Conservation (phyloP, 2,888 invertebrate species). For the Nasonia oneida region DNA sequence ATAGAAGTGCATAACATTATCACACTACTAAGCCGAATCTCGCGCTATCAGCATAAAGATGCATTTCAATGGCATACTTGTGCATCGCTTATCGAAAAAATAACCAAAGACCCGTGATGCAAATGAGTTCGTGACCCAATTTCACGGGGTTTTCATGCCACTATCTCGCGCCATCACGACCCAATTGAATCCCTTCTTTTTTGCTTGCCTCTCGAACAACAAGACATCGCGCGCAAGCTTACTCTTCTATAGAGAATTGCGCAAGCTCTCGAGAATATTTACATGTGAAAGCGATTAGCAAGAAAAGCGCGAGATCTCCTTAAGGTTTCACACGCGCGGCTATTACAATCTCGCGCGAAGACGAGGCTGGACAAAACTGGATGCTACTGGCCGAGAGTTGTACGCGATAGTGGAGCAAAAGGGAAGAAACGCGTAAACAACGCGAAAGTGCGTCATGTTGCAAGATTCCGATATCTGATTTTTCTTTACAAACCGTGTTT, state of each 20-base stretch:
- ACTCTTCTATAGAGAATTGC: not conserved
- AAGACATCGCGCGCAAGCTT: not conserved
- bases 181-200: not conserved
- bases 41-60: not conserved
- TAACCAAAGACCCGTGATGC: not conserved
- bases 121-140: conserved; percentile 11
- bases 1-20: no score
- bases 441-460: conserved; percentile 12
- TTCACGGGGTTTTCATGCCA: not conserved
- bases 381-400: not conserved
- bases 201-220: not conserved
- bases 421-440: conserved; percentile 28
- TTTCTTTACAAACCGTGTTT: not conserved
- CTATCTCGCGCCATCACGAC: not conserved
- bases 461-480: conserved; percentile 35
- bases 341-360: conserved; percentile 7
- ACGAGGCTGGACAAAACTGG: not conserved
- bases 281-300: not conserved
- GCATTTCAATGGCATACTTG: not conserved
- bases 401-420: conserved; percentile 7
- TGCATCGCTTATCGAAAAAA: not conserved
- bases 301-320: not conserved
- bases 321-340: not conserved
- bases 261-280: not conserved
- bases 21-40: not conserved